Percentiles rank a stretch among this genome's conserved stretches.
Evolutionary conservation across 2,888 invertebrate genomes (phyloP).

Genomic region (Macropis europaea): DNA sequence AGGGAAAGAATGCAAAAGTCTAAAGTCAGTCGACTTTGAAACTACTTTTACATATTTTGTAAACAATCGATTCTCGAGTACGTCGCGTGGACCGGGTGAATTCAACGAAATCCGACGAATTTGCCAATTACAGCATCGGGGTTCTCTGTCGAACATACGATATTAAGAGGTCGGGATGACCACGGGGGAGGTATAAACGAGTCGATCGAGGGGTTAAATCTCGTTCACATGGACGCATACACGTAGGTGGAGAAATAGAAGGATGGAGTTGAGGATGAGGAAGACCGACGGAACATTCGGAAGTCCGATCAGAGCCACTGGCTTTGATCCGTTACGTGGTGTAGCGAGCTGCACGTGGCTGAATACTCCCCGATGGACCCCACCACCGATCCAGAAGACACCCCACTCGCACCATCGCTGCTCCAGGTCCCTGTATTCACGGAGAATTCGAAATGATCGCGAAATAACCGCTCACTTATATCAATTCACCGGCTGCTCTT

Average conservation of each 20-base stretch:
- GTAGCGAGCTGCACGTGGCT: conserved; percentile 62
- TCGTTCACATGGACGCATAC: conserved; percentile 2
- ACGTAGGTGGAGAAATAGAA: conserved; percentile 20
- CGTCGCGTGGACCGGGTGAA: not conserved
- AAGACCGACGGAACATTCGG: conserved; percentile 57
- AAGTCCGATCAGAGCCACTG: conserved; percentile 67
- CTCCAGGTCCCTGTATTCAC: conserved; percentile 61
- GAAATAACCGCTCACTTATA: conserved; percentile 80
- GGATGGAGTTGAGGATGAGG: conserved; percentile 26
- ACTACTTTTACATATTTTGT: too few species aligned
- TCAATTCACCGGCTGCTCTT: conserved; percentile 76
- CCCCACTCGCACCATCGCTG: conserved; percentile 23
- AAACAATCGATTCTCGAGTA: not conserved
- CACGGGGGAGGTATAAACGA: conserved; percentile 43
- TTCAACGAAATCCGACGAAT: not conserved
- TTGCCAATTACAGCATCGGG: conserved; percentile 23
- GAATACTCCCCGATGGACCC: conserved; percentile 45
- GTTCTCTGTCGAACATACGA: conserved; percentile 27
- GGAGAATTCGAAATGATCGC: conserved; percentile 77
- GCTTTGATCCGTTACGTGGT: conserved; percentile 69
- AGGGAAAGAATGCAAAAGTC: too few species aligned
- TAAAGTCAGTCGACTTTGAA: too few species aligned
- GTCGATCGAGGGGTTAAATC: conserved; percentile 42
- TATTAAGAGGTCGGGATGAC: conserved; percentile 36
- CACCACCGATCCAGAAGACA: conserved; percentile 23